Base-by-base conservation (phyloP, 1,140 invertebrate genomes). In the Temnothorax nylanderi region DNA sequence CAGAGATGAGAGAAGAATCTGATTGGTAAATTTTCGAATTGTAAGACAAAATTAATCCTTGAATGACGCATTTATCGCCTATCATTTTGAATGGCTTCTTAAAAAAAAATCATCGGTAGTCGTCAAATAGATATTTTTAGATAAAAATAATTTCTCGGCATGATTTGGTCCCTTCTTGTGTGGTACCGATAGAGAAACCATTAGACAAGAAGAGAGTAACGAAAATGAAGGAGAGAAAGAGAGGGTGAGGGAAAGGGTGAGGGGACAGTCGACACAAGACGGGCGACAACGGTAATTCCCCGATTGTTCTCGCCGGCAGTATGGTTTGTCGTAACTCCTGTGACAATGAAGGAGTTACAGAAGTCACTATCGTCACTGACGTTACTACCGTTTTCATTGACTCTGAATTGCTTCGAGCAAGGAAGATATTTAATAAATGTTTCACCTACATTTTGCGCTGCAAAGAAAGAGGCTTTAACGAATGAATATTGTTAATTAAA, bases 261-360 rank as follows among this genome's bases (percentile, higher is more conserved):
- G 49, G n/a, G 51, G 0, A 5, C 51, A 41, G 65, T 80, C 76
- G 62, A 58, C 21, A 47, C 49, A 84, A 74, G 47, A 71, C 78
- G 34, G 13, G 41, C 69, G 54, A 26, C 41, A 21, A 58, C 80
- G 69, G 71, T 84, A 74, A 84, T 84, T 84, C 69, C 54, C 26
- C 69, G 69, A 84, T 84, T 84, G 80, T 84, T 84, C 80, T 75
- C 80, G n/a, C 54, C 41, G 56, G 18, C 80, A 49, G 80, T 84
- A 84, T 47, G 80, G 80, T 74, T 84, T 84, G 80, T 60, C 80
- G 69, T 84, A 84, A 84, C 80, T 84, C 56, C 51, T 11, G 41
- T 44, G 80, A 84, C 80, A 84, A 84, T 84, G 69, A 84, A 49
- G 80, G 71, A 84, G 69, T 84, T 84, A 84, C 80, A 60, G 54